phyloP scores from a whole-genome alignment of 2,113 vertebrate species.

The Platysteira castanea region DNA sequence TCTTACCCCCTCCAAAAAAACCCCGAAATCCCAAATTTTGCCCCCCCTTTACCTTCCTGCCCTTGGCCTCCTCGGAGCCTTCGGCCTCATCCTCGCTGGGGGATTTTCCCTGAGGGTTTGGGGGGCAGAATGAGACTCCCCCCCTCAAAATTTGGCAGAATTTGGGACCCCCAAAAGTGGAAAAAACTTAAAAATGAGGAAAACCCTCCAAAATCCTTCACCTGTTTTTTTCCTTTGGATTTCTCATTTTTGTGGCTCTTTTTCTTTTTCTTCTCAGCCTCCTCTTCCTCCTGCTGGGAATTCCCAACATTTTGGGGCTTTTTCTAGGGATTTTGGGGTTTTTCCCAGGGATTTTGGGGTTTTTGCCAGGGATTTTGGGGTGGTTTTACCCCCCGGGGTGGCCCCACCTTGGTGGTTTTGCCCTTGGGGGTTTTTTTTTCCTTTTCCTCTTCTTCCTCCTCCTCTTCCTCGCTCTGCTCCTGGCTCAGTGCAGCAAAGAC shows the following conservation, averaged over 20 bases:
- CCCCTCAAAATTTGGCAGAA: too few species aligned
- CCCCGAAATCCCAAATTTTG: not conserved
- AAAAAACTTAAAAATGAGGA: not conserved
- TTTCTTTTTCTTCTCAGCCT: not conserved
- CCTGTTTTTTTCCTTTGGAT: not conserved
- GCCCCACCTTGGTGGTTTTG: not conserved
- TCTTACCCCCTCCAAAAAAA: not conserved
- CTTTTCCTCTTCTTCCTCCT: not conserved
- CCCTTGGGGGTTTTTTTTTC: not conserved
- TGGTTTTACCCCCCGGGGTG: not conserved
- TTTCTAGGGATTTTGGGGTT: not conserved
- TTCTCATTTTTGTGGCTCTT: not conserved
- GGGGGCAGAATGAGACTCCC: too few species aligned
- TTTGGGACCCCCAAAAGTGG: not conserved
- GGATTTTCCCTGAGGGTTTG: not conserved
- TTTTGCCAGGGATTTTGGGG: not conserved
- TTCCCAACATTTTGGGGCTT: not conserved
- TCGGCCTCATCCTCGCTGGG: not conserved
- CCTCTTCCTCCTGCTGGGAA: not conserved
- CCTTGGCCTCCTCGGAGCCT: not conserved
- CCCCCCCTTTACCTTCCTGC: not conserved
- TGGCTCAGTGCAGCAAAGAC: not conserved
- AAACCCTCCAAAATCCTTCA: not conserved
- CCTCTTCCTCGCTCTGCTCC: not conserved
- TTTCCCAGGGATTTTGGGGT: not conserved